Base-by-base conservation (phyloP, 2,888 invertebrate species). In the Siphlonurus alternatus region DNA sequence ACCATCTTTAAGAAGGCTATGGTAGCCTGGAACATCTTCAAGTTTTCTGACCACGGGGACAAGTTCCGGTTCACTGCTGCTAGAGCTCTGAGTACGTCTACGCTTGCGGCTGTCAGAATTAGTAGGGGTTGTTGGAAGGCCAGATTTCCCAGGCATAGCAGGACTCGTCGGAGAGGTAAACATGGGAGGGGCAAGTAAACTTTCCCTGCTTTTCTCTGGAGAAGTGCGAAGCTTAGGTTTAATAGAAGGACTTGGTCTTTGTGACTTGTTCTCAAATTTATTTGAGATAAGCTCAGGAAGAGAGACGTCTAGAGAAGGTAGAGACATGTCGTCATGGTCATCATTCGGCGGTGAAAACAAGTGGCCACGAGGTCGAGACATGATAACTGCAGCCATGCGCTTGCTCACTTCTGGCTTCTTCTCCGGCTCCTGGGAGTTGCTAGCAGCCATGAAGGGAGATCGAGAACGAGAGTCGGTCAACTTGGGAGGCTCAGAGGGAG, bases 11-110 rank as follows among this genome's bases (percentile, higher is more conserved):
- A 82, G 78, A 0, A 83, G 75, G 68, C 81, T 82, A 69, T 84
- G 83, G 69, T 81, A 83, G 0, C 83, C 83, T 38, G 81, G 80
- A 0, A 81, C 81, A 69, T 83, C 81, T 66, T 84, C 84, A 62
- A 84, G 72, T 70, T 83, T 84, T 69, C 82, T 82, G 56, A 84
- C 80, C 0, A 83, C 82, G 1, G 82, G 83, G 61, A 83, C 75
- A 62, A 84, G 71, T 71, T 84, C 84, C 0, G 83, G 82, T 70
- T 84, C 84, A 0, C 80, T 81, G 65, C 77, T 77, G 61, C 74
- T 74, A 1, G 81, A 81, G 51, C 63, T 63, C 18, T 73, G 73
- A 20, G 75, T 75, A 64, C 76, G 70, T 15, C 71, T 74, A 59
- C 78, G 75, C n/a, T 71, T 73, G 54, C 75, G 69, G 67, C 68